phyloP scores from a whole-genome alignment of 2,113 vertebrate genomes.

The Lamprotornis superbus region DNA sequence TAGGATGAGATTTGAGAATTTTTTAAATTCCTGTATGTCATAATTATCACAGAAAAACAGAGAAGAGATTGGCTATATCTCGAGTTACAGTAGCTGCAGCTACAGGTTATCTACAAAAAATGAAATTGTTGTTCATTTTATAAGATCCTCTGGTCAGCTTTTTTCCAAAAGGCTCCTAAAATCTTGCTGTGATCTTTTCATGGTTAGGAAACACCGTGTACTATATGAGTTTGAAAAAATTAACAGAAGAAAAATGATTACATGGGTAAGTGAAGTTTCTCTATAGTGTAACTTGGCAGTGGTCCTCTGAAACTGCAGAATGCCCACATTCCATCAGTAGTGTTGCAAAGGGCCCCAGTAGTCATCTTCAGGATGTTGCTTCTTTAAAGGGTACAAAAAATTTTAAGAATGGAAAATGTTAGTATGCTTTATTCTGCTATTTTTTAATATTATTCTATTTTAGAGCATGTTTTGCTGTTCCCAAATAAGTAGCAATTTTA shows the following conservation, averaged over 20 bases:
- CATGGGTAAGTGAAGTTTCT: background rate
- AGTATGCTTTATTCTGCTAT: background rate
- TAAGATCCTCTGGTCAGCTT: background rate
- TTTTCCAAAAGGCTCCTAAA: background rate
- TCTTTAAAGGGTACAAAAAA: background rate
- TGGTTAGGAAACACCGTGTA: background rate
- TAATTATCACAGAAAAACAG: background rate
- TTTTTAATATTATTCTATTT: background rate
- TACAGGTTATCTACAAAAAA: background rate
- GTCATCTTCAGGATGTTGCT: background rate
- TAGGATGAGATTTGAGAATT: background rate
- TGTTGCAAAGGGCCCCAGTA: background rate
- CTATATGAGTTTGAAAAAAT: background rate
- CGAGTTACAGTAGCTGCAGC: background rate
- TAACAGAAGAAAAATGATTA: background rate
- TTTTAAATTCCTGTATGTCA: background rate
- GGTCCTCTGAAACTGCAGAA: background rate
- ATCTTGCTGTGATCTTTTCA: background rate
- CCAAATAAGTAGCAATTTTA: background rate
- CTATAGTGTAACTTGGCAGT: background rate
- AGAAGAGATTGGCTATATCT: background rate
- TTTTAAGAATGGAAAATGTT: background rate
- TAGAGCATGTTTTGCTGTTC: background rate
- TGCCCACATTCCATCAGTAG: background rate
- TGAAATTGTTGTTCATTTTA: background rate